phyloP scores from a whole-genome alignment of 2,797 vertebrate species.

The Gymnothorax javanicus region DNA sequence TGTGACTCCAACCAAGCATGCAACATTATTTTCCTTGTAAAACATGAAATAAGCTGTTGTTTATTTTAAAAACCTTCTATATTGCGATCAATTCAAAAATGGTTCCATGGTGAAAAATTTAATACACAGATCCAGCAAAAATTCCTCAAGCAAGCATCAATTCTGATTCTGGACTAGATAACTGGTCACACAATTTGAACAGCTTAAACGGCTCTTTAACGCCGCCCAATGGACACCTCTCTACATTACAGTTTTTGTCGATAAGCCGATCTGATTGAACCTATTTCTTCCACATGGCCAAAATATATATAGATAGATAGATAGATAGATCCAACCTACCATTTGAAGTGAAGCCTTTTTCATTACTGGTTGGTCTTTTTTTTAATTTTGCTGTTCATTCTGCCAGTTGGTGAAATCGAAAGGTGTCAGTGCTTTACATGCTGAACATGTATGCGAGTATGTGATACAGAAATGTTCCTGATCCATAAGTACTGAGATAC shows the following conservation, averaged over 20 bases:
- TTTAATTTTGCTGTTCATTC: background rate
- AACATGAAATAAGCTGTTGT: background rate
- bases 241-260: no score
- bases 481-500: background rate
- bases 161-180: background rate
- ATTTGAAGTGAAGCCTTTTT: no score
- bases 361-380: no score
- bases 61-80: background rate
- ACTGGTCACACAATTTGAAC: background rate
- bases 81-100: background rate
- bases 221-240: constrained; percentile 47
- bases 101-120: background rate
- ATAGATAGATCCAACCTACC: no score
- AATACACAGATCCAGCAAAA: background rate
- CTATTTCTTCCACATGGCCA: background rate
- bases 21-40: background rate
- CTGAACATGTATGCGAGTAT: background rate
- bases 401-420: background rate
- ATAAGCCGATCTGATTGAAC: no score
- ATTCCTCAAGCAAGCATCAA: background rate
- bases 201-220: constrained; percentile 34
- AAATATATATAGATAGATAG: no score
- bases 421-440: background rate
- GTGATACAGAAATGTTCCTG: background rate
- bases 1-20: background rate